Conservation (phyloP, 1,140 invertebrate species). For the Phymastichus coffea region DNA sequence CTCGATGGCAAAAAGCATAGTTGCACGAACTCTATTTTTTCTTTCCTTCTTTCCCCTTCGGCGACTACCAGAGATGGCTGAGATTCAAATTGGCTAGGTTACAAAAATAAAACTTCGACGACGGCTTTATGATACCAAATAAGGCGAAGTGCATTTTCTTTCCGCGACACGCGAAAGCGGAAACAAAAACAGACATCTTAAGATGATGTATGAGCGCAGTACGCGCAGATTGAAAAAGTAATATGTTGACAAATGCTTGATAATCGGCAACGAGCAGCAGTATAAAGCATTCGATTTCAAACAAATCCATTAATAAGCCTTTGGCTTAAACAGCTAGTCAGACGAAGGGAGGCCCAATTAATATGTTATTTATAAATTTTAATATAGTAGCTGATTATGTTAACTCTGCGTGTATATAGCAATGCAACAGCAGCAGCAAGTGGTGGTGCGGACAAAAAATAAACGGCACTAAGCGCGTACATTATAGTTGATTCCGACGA, state of each 20-base stretch:
- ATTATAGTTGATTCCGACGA: constrained; percentile 20
- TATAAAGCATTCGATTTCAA: too few species aligned
- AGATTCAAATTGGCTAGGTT: neutral
- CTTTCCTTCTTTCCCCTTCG: too few species aligned
- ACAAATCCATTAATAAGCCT: too few species aligned
- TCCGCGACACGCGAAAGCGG: neutral
- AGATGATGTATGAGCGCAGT: neutral
- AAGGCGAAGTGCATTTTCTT: neutral
- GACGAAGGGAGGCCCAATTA: too few species aligned
- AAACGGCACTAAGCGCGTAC: neutral
- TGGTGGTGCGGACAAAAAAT: constrained; percentile 1
- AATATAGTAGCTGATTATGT: too few species aligned
- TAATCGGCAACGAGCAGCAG: too few species aligned
- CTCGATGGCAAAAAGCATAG: neutral
- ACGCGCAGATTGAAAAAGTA: neutral
- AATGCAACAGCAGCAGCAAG: neutral
- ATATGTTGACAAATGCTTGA: too few species aligned
- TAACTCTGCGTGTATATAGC: too few species aligned
- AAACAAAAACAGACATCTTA: neutral
- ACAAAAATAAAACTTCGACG: constrained; percentile 2
- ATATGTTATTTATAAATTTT: too few species aligned
- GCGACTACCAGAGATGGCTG: constrained; percentile 6
- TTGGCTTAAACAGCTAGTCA: too few species aligned
- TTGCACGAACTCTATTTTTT: neutral
- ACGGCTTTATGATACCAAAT: neutral